phyloP scores from a whole-genome alignment of 2,113 vertebrate species.

The Pachycephala philippinensis region DNA sequence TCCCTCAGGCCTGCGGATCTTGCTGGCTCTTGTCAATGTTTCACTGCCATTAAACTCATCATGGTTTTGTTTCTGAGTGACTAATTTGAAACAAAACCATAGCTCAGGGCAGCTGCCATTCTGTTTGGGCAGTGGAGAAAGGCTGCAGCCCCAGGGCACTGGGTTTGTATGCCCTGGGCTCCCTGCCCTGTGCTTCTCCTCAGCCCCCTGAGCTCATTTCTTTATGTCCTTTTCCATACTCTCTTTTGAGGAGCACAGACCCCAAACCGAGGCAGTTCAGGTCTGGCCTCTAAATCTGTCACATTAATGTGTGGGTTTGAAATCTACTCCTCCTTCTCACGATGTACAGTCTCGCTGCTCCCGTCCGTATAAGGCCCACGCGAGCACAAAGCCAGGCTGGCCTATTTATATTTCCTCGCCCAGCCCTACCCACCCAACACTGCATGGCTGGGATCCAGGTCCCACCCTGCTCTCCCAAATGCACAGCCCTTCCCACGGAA shows the following conservation, averaged over 20 bases:
- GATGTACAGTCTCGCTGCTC: not conserved
- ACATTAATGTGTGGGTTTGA: not conserved
- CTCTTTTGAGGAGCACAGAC: not conserved
- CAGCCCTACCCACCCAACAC: not conserved
- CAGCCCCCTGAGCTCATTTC: not conserved
- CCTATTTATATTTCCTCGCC: conserved; percentile 28
- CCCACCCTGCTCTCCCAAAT: not conserved
- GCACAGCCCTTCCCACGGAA: not conserved
- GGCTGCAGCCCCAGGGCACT: not conserved
- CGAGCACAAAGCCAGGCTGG: conserved; percentile 13
- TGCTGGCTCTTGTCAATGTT: not conserved
- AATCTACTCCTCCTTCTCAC: not conserved
- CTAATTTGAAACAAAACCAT: not conserved
- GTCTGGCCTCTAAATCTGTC: not conserved
- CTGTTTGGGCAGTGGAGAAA: not conserved
- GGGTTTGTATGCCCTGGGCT: not conserved
- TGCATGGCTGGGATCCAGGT: not conserved
- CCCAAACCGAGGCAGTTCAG: not conserved
- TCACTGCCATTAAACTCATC: not conserved
- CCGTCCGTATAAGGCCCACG: conserved; percentile 12
- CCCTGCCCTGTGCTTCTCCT: not conserved
- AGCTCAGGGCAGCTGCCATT: not conserved
- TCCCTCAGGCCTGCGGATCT: not conserved
- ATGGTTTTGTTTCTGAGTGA: not conserved
- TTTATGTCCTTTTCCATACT: fast-evolving